These are phyloP conservation scores for Rhagonycha lutea DNA, from an alignment of 2,888 invertebrate species.

Conservation along the genomic window DNA sequence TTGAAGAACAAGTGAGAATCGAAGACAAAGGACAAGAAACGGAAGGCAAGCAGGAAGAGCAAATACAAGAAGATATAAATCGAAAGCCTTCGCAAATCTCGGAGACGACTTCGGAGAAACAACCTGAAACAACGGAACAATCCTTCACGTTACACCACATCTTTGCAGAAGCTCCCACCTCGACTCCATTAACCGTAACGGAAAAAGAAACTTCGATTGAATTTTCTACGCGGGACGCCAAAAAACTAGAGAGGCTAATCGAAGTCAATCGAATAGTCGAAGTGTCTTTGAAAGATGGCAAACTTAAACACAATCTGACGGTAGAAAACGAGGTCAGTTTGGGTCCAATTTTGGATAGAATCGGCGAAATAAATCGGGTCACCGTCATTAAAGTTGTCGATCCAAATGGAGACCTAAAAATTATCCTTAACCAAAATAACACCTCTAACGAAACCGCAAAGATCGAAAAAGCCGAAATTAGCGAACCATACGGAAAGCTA, in stretches of 20 bases:
- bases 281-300: conserved; percentile 68
- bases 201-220: conserved; percentile 38
- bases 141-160: conserved; percentile 56
- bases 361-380: conserved; percentile 71
- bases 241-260: conserved; percentile 63
- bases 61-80: too few species aligned
- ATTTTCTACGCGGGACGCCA: conserved; percentile 47
- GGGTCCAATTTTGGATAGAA: conserved; percentile 65
- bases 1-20: background rate
- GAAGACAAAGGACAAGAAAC: background rate
- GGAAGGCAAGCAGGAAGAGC: background rate
- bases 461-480: conserved; percentile 3
- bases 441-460: background rate
- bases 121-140: conserved; percentile 39
- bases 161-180: conserved; percentile 54
- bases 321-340: conserved; percentile 63
- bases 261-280: conserved; percentile 73
- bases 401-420: conserved; percentile 53
- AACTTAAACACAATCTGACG: conserved; percentile 58
- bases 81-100: background rate
- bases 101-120: background rate
- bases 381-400: conserved; percentile 71
- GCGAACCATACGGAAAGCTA: background rate
- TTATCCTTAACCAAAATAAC: conserved; percentile 2
- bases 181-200: conserved; percentile 28